phyloP scores from a whole-genome alignment of 2,797 vertebrate species.

The Limnodromus scolopaceus region DNA sequence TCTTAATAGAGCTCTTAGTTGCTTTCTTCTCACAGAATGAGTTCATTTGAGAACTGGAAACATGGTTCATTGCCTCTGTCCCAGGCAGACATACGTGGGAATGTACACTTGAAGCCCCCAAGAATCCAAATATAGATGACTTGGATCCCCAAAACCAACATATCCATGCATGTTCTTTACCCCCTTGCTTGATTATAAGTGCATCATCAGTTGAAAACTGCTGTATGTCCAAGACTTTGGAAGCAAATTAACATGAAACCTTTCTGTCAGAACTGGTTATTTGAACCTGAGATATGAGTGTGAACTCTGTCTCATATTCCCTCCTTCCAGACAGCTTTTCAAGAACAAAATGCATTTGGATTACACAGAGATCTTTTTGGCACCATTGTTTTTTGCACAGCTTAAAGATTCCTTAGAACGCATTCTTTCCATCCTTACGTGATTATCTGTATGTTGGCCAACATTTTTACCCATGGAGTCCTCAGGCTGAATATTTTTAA shows the following conservation, averaged over 20 bases:
- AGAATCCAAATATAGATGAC: not conserved
- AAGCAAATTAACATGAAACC: not conserved
- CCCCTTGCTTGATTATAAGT: not conserved
- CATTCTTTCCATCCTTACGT: not conserved
- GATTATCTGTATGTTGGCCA: not conserved
- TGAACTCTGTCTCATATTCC: not conserved
- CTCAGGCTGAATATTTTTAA: not conserved
- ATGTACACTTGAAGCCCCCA: not conserved
- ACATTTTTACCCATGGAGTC: not conserved
- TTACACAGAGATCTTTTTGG: not conserved
- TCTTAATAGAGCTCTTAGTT: not conserved
- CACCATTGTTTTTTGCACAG: not conserved
- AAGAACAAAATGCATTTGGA: not conserved
- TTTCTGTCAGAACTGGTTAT: not conserved
- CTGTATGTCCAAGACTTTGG: not conserved
- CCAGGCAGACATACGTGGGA: not conserved
- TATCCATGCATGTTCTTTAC: not conserved
- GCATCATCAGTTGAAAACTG: not conserved
- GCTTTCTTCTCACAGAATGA: not conserved
- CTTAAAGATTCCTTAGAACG: not conserved
- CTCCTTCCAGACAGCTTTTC: not conserved
- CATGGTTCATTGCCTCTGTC: constrained; percentile 1
- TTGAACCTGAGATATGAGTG: not conserved
- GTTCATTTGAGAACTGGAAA: constrained; percentile 2
- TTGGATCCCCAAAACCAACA: not conserved